Evolutionary conservation across 2,797 vertebrate genomes (phyloP), one percentile per base, ranked within the genome.

Genomic region (Mallotus villosus): DNA sequence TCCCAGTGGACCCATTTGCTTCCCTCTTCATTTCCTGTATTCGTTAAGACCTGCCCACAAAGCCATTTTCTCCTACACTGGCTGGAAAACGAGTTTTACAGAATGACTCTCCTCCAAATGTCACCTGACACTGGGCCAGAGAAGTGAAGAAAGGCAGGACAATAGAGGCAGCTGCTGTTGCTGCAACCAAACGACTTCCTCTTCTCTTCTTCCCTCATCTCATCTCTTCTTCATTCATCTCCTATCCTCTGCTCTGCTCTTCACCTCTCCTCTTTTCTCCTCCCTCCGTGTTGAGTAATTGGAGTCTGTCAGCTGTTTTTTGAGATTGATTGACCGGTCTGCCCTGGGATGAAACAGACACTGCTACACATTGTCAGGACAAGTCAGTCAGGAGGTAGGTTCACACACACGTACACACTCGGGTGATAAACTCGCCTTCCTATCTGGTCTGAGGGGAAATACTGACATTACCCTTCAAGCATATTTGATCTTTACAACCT

Each of bases 291-390:
- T 61, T 57, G 49, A 79, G 70, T 90, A 86, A 89, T 87, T 89
- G 83, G 78, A 49, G 73, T n/a, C 74, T 70, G 78, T 82, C 79
- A 77, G 76, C 80, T 49, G 75, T 67, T 70, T 74, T 12, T 70
- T 1, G 11, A 87, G 86, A 88, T 74, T 85, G 86, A 90, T 84
- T 88, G 90, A 84, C 81, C 82, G 85, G 76, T 85, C 73, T 62
- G 73, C 68, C 72, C 71, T 51, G 73, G 70, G 78, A 75, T 79
- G 70, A 82, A 85, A 82, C 74, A 73, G 77, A 77, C 41, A 69
- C 0, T 8, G 62, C 46, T 34, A 77, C 69, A 75, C 83, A 81
- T 76, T 76, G 82, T 81, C 77, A 8, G 41, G 70, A 46, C 64
- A 76, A 79, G 82, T 84, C 86, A 82, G 85, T 86, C 82, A 87